Evolutionary conservation across 2,888 invertebrate genomes (phyloP), one percentile per base, ranked within the genome.

Genomic region (Drosophila anomalata): DNA sequence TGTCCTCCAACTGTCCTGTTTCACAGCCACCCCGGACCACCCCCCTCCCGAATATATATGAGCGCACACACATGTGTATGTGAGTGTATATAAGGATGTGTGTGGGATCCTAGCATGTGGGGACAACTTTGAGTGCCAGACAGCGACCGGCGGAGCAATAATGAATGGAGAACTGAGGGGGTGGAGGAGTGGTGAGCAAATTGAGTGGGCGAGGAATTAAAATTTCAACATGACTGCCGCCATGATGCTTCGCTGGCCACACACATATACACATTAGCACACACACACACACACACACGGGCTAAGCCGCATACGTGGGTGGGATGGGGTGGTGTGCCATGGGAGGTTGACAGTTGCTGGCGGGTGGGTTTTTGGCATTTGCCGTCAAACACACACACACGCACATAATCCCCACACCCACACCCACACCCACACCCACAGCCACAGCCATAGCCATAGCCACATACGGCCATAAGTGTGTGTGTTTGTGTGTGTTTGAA

Each of bases 181-280:
- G 11, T 14, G 2, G 41, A 11, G 46, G 56, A 31, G 26, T 14
- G 71, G 63, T 47, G 69, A 68, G 75, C 75, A 87, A 89, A 87
- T 90, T 90, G 90, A 90, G 90, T 90, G 90, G 90, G 90, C 89
- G 90, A 89, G 85, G 85, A 90, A 90, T 90, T 90, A 84, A 88
- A 90, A 90, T 87, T 89, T 89, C 89, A 89, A 88, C 89, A 85
- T 85, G 86, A 88, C 88, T 88, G 88, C 88, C 75, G 84, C 81
- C 88, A 82, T 76, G 79, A 87, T 84, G 82, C 82, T 82, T 87
- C 87, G 84, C 82, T 82, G 82, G 82, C 84, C 75, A 82, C 65
- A 76, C 75, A 77, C 71, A 80, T 17, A 17, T 56, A 65, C 72
- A 56, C 51, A 14, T 26, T 29, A 44, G 33, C 31, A 60, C 46